Percentiles rank a stretch among this genome's conserved stretches.
phyloP scores from a whole-genome alignment of 2,888 invertebrate species.

The Reticulitermes lucifugus region DNA sequence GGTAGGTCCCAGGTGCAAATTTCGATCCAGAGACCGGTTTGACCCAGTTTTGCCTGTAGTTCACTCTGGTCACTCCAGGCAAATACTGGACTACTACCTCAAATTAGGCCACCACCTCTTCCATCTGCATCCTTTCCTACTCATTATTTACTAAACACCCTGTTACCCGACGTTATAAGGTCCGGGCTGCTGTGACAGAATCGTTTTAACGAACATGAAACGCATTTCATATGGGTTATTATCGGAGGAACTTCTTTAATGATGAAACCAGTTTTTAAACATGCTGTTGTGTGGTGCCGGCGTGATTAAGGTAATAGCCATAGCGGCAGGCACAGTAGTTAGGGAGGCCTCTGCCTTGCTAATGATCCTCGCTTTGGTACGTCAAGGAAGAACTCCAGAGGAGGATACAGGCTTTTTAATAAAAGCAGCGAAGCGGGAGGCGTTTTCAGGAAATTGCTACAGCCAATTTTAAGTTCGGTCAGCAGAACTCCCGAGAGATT shows the following conservation, averaged over 20 bases:
- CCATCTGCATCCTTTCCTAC: too few species aligned
- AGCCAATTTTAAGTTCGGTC: background rate
- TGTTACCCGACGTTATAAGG: too few species aligned
- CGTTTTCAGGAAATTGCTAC: background rate
- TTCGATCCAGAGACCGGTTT: too few species aligned
- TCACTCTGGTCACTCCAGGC: too few species aligned
- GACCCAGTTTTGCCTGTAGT: too few species aligned
- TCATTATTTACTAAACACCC: too few species aligned
- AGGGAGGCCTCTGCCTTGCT: background rate
- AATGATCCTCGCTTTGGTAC: conserved; percentile 9
- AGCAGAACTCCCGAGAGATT: background rate
- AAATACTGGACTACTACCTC: too few species aligned
- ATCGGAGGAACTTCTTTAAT: background rate
- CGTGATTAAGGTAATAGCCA: conserved; percentile 2
- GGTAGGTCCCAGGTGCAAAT: too few species aligned
- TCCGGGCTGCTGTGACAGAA: too few species aligned
- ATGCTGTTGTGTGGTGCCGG: background rate
- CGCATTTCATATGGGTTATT: too few species aligned
- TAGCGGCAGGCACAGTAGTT: background rate
- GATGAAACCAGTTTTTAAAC: background rate
- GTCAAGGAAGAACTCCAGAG: background rate
- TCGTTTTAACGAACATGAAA: too few species aligned
- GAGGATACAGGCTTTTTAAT: background rate
- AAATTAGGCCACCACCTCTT: too few species aligned
- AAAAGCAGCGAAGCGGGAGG: background rate